These are phyloP conservation scores for Taurulus bubalis DNA, from an alignment of 2,113 vertebrate species.

Conservation along the genomic window DNA sequence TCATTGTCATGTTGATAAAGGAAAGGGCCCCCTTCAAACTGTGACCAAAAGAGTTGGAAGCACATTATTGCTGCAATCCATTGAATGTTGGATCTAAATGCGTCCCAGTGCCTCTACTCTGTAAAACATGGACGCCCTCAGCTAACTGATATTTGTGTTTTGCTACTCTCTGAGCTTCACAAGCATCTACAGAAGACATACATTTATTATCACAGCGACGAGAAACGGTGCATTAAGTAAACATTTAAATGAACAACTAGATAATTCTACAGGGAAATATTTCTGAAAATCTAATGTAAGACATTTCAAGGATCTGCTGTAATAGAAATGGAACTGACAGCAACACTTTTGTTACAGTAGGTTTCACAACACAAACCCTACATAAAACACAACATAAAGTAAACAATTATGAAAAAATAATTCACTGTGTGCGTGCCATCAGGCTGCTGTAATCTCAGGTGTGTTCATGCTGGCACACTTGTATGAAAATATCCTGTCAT, in stretches of 20 bases:
- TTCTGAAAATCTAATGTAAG: no score
- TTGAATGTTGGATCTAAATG: neutral
- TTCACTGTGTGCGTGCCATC: neutral
- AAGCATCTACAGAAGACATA: neutral
- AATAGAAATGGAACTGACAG: no score
- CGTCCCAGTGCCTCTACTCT: neutral
- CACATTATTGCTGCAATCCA: neutral
- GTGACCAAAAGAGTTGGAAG: neutral
- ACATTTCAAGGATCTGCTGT: no score
- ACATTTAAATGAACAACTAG: neutral
- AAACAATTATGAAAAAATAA: neutral
- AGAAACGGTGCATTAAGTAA: neutral
- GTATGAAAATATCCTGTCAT: neutral
- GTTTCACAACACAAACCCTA: no score
- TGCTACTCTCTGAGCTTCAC: neutral
- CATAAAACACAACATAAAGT: no score
- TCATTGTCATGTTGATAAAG: neutral
- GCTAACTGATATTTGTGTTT: neutral
- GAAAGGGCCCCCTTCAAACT: neutral
- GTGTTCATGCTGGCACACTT: neutral
- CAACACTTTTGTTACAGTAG: no score
- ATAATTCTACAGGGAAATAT: no score
- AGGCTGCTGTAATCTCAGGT: neutral
- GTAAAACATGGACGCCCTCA: neutral
- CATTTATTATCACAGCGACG: neutral